Conservation (phyloP, 1,140 invertebrate species). For the Sogatella furcifera region DNA sequence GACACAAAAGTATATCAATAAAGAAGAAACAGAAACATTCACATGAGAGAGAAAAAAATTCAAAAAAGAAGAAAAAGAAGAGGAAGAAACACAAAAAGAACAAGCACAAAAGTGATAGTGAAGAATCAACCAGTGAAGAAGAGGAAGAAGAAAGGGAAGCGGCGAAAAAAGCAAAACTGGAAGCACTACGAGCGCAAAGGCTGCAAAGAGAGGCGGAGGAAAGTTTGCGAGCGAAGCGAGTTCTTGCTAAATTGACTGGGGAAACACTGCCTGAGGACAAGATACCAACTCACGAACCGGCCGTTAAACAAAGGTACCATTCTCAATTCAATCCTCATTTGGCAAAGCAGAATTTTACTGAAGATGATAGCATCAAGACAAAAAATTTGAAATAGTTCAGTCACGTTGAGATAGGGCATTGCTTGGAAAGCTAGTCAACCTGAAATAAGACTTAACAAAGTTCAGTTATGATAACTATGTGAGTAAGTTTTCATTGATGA, state of each 20-base stretch:
- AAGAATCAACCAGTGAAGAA: conserved; percentile 20
- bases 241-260: conserved; percentile 55
- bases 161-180: conserved; percentile 41
- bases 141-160: too few relatives aligned
- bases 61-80: conserved; percentile 24
- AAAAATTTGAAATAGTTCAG: too few relatives aligned
- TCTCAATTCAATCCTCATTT: conserved; percentile 87
- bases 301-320: conserved; percentile 68
- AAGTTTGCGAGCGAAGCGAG: conserved; percentile 50
- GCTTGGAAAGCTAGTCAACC: too few relatives aligned
- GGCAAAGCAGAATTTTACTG: conserved; percentile 58
- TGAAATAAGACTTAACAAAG: too few relatives aligned
- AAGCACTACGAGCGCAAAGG: conserved; percentile 66
- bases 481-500: too few relatives aligned
- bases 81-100: conserved; percentile 30
- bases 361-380: not conserved
- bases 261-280: conserved; percentile 26
- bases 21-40: conserved; percentile 24
- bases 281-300: conserved; percentile 24
- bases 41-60: not conserved
- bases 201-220: conserved; percentile 69
- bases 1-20: conserved; percentile 26
- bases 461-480: too few relatives aligned
- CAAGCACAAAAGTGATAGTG: conserved; percentile 8
- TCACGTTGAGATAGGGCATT: too few relatives aligned